Base-by-base conservation (phyloP, 2,888 invertebrate genomes). In the Eupithecia subumbrata region DNA sequence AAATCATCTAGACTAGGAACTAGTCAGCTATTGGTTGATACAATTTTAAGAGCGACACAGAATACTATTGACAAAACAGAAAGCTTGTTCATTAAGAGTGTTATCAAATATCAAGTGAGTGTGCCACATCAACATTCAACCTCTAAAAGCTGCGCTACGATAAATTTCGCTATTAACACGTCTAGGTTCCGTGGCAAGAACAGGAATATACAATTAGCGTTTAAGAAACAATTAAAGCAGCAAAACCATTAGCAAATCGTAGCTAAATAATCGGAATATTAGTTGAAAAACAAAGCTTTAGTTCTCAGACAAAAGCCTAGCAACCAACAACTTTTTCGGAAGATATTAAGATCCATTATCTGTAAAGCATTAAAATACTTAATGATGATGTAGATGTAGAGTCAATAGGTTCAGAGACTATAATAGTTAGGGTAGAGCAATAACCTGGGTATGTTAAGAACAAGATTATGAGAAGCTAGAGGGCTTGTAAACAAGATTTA, bases 171-270 rank as follows among this genome's bases (percentile, higher is more conserved):
- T 79, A 88, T 88, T 87, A 87, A 84, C 85, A 84, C 82, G 84
- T 86, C 86, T 85, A 79, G 81, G 82, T 80, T 81, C 82, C 79
- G 81, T 83, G 82, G 82, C 83, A 86, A 87, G 87, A 81, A 84
- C 83, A 84, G 81, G 82, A 82, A 80, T 79, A 12, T 37, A 81
- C 86, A 93, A 93, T 93, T 92, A 93, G 88, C 92, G 86, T 86
- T 87, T 86, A 82, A 85, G 80, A 87, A 92, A 87, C 91, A 93
- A 93, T 94, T 92, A 92, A 85, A 84, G 84, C 84, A 89, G 80
- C 81, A 81, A 77, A 79, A 76, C 85, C 82, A 90, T 93, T 93
- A 92, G 89, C 90, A 83, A 78, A 85, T 80, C 79, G 80, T 84
- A 78, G 89, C 90, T 92, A 93, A 92, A 88, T 86, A 90, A 79